Evolutionary conservation across 2,797 vertebrate species (phyloP).

Genomic region (Dendrocincla fuliginosa): DNA sequence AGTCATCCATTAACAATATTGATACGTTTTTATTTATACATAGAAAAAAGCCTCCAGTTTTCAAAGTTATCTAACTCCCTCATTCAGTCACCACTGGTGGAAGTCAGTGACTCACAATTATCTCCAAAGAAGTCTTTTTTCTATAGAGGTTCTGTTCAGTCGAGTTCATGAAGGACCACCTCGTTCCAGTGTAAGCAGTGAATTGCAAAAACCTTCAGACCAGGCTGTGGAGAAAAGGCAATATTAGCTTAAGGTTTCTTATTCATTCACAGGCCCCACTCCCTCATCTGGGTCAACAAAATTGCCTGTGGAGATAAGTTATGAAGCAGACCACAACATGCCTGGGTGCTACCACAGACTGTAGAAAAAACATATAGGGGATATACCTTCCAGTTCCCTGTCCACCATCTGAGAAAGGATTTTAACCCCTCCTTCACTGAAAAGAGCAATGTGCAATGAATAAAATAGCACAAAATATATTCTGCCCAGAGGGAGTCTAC

Average conservation of each 20-base stretch:
- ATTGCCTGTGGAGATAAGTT: background rate
- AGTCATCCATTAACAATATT: background rate
- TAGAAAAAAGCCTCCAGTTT: background rate
- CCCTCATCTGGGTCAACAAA: background rate
- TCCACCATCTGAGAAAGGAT: background rate
- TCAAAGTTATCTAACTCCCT: background rate
- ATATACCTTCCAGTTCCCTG: background rate
- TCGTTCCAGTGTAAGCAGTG: background rate
- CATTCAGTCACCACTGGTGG: background rate
- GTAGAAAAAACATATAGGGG: background rate
- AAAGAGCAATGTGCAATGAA: background rate
- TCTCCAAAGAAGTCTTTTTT: background rate
- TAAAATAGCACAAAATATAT: background rate
- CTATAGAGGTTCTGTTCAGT: background rate
- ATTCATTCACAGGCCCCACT: background rate
- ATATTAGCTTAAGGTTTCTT: background rate
- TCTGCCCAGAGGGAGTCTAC: background rate
- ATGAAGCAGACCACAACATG: accelerated
- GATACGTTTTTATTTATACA: background rate
- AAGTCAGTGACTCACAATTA: background rate
- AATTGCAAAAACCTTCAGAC: background rate
- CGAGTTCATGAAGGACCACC: background rate
- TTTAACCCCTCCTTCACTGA: background rate
- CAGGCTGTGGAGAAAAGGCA: background rate
- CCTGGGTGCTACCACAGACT: background rate